Percentiles rank a stretch among this genome's conserved stretches.
Evolutionary conservation across 2,797 vertebrate genomes (phyloP).

Genomic region (Protonibea diacanthus): DNA sequence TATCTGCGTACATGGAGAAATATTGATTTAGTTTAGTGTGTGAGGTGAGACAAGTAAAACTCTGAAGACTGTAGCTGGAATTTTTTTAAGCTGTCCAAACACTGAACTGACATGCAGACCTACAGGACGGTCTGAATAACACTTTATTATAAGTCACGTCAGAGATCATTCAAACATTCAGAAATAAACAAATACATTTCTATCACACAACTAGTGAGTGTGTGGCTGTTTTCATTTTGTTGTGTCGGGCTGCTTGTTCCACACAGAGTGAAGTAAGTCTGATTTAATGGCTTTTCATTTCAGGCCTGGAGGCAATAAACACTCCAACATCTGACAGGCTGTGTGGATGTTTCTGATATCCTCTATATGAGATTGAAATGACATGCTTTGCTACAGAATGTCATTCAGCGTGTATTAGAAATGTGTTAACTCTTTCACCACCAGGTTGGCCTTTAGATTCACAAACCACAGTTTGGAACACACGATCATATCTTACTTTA

Average conservation of each 20-base stretch:
- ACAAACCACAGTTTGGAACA: background rate
- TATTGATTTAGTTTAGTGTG: no score
- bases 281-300: slow-evolving; percentile 55
- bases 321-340: slow-evolving; percentile 23
- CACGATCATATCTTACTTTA: background rate
- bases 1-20: no score
- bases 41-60: no score
- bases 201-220: background rate
- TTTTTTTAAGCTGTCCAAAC: background rate
- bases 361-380: slow-evolving; percentile 29
- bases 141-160: background rate
- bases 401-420: slow-evolving; percentile 7
- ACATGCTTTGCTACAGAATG: slow-evolving; percentile 29
- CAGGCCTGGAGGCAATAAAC: slow-evolving; percentile 45
- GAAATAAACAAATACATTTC: no score
- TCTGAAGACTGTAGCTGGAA: background rate
- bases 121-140: background rate
- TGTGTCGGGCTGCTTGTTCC: slow-evolving; percentile 20
- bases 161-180: background rate
- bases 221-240: slow-evolving; percentile 9
- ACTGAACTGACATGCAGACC: background rate
- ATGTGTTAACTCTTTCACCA: slow-evolving; percentile 35
- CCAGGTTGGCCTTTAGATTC: background rate
- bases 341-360: slow-evolving; percentile 34
- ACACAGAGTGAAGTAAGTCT: slow-evolving; percentile 15